These are phyloP conservation scores for Synergus umbraculus DNA, from an alignment of 2,888 invertebrate species.

Conservation along the genomic window DNA sequence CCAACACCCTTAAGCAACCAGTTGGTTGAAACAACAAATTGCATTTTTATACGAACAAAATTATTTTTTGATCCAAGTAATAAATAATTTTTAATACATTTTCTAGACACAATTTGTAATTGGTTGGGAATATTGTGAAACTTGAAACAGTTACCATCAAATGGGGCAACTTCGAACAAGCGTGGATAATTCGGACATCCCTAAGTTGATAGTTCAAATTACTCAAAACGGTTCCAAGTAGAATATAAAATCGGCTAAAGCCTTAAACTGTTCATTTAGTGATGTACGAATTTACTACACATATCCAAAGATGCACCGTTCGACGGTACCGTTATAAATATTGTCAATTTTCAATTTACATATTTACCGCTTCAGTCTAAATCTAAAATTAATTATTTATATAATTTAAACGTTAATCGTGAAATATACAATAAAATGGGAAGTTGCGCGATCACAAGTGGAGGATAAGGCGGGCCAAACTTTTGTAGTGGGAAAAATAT, in stretches of 20 bases:
- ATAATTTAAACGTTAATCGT: background rate
- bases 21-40: background rate
- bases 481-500: constrained; percentile 1
- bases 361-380: too few species aligned
- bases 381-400: background rate
- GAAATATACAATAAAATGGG: background rate
- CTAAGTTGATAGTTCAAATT: too few species aligned
- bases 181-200: too few species aligned
- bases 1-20: too few species aligned
- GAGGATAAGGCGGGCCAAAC: background rate
- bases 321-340: too few species aligned
- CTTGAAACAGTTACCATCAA: background rate
- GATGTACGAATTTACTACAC: too few species aligned
- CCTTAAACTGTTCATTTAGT: too few species aligned
- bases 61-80: background rate
- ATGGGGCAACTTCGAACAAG: too few species aligned
- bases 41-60: background rate
- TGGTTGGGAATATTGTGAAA: background rate
- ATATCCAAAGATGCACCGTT: too few species aligned
- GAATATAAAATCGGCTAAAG: too few species aligned
- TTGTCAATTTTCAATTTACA: too few species aligned
- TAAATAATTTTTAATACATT: background rate
- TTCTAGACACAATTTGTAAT: background rate
- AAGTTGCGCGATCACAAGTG: background rate
- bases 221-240: too few species aligned